Evolutionary conservation across 1,140 invertebrate genomes (phyloP), one percentile per base, ranked within the genome.

Genomic region (Ditylenchus dipsaci): DNA sequence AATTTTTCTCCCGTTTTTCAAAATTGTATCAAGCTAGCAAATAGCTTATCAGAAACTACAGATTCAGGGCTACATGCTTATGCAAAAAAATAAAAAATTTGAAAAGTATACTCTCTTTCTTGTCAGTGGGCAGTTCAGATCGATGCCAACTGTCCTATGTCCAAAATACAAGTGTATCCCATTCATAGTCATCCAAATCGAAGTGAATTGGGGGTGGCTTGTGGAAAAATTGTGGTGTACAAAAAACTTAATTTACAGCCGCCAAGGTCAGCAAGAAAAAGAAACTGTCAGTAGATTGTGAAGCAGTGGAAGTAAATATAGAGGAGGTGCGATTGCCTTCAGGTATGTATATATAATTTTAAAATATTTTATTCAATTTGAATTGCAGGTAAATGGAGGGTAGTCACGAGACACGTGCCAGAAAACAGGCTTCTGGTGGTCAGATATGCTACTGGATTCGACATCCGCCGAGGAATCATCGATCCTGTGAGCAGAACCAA

Each of bases 351-450:
- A 23, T 56, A 23, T 13, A 5, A 29, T 29, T 13, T 29, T 56
- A 5, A 13, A 3, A 23, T 56, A 23, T 56, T 5, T 56, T 9
- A 56, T 3, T 56, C 33, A 3, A 38, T 5, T 38, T 5, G 3
- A 38, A 38, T 38, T 5, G 3, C 21, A 73, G 78, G 79, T 15
- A 80, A 82, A 43, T 80, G 80, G 80, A 63, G 80, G 27, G 72
- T 82, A 11, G 68, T 80, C 13, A 69, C 56, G 13, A 65, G 70
- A 47, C 78, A 80, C 47, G 78, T 82, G 38, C 73, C 78, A 11
- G 53, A 63, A 23, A 65, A 74, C 13, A 65, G 63, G 47, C 61
- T 80, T 13, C 30, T 82, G 1, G 49, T 82, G 58, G 63, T 74
- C 23, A 71, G 76, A 8, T 73, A 74, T 62, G 76, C 79, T 1